Percentiles rank a stretch among this genome's conserved stretches.
Evolutionary conservation across 2,888 invertebrate genomes (phyloP).

Genomic region (Agrenia bidenticulata): DNA sequence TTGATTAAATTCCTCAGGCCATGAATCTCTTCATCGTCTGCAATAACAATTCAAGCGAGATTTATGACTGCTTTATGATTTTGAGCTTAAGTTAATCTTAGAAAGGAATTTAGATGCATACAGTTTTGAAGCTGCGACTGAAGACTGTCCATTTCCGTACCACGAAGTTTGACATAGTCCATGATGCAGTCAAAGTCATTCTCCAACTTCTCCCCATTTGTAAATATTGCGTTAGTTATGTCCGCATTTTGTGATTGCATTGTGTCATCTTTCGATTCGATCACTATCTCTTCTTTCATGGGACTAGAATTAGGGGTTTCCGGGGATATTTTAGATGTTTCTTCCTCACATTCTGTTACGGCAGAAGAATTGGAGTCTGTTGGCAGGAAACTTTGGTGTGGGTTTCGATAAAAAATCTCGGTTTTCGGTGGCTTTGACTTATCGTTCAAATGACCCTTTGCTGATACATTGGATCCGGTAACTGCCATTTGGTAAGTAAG

Average conservation of each 20-base stretch:
- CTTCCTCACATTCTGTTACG: neutral
- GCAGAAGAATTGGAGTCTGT: slow-evolving; percentile 7
- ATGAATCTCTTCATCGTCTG: slow-evolving; percentile 21
- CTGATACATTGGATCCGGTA: neutral
- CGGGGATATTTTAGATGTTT: no score
- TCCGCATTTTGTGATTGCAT: no score
- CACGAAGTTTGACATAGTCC: slow-evolving; percentile 31
- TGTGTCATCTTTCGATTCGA: neutral
- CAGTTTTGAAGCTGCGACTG: slow-evolving; percentile 34
- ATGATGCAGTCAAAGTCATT: slow-evolving; percentile 39
- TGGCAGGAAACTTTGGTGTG: neutral
- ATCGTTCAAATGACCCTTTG: neutral
- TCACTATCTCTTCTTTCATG: no score
- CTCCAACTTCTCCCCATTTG: slow-evolving; percentile 27
- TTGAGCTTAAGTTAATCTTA: no score
- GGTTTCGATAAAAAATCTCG: neutral
- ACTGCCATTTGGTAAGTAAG: slow-evolving; percentile 31
- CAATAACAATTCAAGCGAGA: neutral
- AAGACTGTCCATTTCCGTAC: slow-evolving; percentile 24
- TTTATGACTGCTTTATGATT: no score
- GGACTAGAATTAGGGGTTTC: no score
- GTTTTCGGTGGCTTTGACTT: neutral
- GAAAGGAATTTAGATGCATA: slow-evolving; percentile 11
- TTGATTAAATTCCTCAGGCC: slow-evolving; percentile 19
- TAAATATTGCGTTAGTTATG: no score